Percentiles rank a stretch among this genome's conserved stretches.
These are phyloP conservation scores for Busseola fusca DNA, from an alignment of 2,888 invertebrate genomes.

Conservation along the genomic window DNA sequence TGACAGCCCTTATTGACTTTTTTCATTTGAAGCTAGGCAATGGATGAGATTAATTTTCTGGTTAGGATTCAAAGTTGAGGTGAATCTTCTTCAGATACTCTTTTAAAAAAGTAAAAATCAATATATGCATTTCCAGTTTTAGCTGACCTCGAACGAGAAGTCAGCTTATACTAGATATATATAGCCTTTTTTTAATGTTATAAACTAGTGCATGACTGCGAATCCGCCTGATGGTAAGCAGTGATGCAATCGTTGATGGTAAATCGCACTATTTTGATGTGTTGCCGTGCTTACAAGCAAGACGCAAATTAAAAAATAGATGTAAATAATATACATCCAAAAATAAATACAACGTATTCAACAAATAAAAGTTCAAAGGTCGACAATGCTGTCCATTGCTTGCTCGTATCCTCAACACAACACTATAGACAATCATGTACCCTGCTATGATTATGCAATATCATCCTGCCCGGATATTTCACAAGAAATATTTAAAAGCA, in stretches of 20 bases:
- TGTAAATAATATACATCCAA: neutral
- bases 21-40: constrained; percentile 37
- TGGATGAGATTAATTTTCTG: constrained; percentile 15
- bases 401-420: neutral
- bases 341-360: neutral
- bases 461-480: neutral
- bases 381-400: neutral
- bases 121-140: no score
- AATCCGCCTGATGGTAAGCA: no score
- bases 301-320: neutral
- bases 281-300: neutral
- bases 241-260: no score
- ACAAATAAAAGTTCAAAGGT: neutral
- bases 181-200: no score
- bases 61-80: neutral
- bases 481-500: constrained; percentile 1
- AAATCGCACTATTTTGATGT: no score
- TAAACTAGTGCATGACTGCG: no score
- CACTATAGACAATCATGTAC: neutral
- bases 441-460: neutral
- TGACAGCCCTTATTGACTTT: constrained; percentile 44
- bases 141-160: no score
- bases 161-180: no score
- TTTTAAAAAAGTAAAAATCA: neutral
- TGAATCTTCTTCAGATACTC: neutral